A percentile compares a stretch with the other conserved stretches of the same genome.
These are phyloP conservation scores for Ephydatia muelleri DNA, from an alignment of 37 sponge, comb jelly and placozoan species.

Conservation along the genomic window DNA sequence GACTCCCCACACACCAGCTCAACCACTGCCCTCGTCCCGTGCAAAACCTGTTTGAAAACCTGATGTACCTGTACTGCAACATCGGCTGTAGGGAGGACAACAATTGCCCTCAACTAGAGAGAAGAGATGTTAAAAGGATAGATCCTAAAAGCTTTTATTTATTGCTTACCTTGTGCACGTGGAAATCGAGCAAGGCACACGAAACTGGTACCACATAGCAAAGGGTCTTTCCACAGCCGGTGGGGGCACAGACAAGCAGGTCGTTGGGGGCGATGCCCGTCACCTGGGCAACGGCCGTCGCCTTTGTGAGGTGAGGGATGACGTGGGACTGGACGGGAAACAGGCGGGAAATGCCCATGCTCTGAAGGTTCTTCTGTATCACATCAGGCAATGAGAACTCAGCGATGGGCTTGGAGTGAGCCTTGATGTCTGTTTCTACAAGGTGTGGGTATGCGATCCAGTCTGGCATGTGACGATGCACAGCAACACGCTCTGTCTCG, in stretches of 20 bases:
- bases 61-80: slow-evolving; percentile 76
- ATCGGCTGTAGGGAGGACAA: slow-evolving; percentile 83
- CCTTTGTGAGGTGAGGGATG: not conserved
- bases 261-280: slow-evolving; percentile 58
- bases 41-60: slow-evolving; percentile 67
- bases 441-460: slow-evolving; percentile 54
- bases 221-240: slow-evolving; percentile 96
- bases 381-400: slow-evolving; percentile 21
- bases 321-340: slow-evolving; percentile 70
- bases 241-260: slow-evolving; percentile 90
- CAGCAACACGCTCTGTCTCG: not conserved
- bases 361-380: slow-evolving; percentile 45
- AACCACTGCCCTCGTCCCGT: slow-evolving; percentile 56
- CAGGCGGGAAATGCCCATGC: slow-evolving; percentile 24
- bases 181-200: slow-evolving; percentile 42
- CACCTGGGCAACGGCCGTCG: not conserved
- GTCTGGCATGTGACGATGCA: slow-evolving; percentile 47
- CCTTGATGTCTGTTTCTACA: slow-evolving; percentile 52
- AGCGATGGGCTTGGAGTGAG: slow-evolving; percentile 31
- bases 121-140: not conserved
- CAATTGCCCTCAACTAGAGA: slow-evolving; percentile 54
- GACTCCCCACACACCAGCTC: slow-evolving; percentile 52
- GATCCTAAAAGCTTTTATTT: no score
- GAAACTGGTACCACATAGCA: slow-evolving; percentile 88
- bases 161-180: slow-evolving; percentile 27